phyloP scores from a whole-genome alignment of 2,888 invertebrate genomes.

The Dasypogon diadema region DNA sequence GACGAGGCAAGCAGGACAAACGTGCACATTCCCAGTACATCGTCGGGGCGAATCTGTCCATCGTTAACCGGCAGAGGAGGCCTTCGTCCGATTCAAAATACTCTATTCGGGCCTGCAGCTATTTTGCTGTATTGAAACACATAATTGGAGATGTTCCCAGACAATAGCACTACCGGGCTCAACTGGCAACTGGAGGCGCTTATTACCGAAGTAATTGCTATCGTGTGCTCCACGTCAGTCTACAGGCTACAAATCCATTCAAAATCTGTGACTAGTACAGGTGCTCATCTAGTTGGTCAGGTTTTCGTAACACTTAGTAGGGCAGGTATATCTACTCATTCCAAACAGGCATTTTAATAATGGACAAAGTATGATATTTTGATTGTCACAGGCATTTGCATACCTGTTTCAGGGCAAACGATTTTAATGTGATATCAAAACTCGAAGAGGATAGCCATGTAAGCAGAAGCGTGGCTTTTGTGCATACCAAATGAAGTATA shows the following conservation, averaged over 20 bases:
- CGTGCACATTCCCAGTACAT: background rate
- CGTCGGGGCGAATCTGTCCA: background rate
- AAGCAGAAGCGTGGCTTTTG: background rate
- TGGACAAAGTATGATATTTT: conserved; percentile 3
- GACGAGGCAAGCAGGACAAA: background rate
- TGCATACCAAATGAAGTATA: conserved; percentile 19
- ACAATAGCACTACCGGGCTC: conserved; percentile 15
- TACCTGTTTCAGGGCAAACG: background rate
- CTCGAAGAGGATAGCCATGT: background rate
- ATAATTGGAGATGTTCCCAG: conserved; percentile 43
- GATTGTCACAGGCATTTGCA: conserved; percentile 1
- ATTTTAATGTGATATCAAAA: background rate
- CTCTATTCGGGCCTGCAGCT: background rate
- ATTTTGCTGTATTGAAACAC: conserved; percentile 41
- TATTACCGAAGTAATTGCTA: conserved; percentile 11
- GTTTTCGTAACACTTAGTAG: too few relatives aligned
- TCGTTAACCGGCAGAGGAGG: background rate
- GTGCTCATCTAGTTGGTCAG: too few relatives aligned
- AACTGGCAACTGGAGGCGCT: background rate
- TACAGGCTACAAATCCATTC: background rate
- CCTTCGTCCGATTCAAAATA: background rate
- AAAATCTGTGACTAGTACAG: too few relatives aligned
- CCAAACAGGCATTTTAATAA: background rate
- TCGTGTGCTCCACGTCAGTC: background rate
- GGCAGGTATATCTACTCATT: background rate